Base-by-base conservation (phyloP, 2,113 vertebrate genomes). In the Balaeniceps rex region DNA sequence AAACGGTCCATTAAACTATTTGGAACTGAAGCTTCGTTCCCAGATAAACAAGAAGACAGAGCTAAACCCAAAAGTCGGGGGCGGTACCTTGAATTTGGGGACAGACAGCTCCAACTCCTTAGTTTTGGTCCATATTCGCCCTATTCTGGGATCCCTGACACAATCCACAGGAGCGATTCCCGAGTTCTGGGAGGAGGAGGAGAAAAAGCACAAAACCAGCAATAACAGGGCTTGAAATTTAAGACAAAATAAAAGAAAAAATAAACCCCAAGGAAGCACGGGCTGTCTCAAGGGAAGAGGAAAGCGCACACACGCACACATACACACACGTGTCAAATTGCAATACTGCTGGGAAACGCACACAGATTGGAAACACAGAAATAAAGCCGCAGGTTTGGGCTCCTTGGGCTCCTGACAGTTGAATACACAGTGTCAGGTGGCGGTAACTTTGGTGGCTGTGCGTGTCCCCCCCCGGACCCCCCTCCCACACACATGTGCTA, bases 31-130 rank as follows among this genome's bases (percentile, higher is more conserved):
- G 87, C 71, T 90, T 69, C 70, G 34, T 75, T 90, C 33, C 29
- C 58, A 19, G 26, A 87, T 47, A 83, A 95, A 88, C 85, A 79
- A 52, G 26, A 68, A 86, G 3, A 78, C 58, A 72, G 34, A 90
- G 33, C 19, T 72, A 91, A 80, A 69, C 23, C 42, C 70, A 55
- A 68, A 93, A 84, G 77, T 55, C 34, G 0, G 81, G 66, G 84
- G 57, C 42, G 12, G 69, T 96, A 99, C 99, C 99, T 99, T 99
- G 98, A 99, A 99, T 98, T 99, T 99, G 78, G 99, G 99, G 96
- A 99, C 99, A 84, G 99, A 99, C 42, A 99, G 98, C 95, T 99
- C 99, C 85, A 98, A 97, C 97, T 99, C 99, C 98, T 99, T 99
- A 97, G 99, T 99, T 97, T 99, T 99, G 88, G 99, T 99, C 99